Base-by-base conservation (phyloP, 1,140 invertebrate species). In the Acyrthosiphon pisum region DNA sequence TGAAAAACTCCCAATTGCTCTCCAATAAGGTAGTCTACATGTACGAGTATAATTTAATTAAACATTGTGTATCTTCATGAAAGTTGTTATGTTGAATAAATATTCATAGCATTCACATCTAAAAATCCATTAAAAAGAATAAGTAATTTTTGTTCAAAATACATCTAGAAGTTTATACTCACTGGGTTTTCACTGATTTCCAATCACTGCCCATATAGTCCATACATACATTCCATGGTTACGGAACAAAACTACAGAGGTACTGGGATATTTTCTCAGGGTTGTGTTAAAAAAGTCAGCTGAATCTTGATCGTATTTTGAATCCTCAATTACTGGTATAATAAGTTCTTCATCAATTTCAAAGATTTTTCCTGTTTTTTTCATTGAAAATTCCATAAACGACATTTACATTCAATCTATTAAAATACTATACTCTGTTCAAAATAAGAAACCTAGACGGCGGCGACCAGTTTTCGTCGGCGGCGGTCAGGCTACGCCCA, bases 261-360 rank as follows among this genome's bases (percentile, higher is more conserved):
- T 97, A 94, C 98, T 97, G 1, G 99, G 99, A 96, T 99, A 99
- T 94, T 97, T 95, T 93, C 96, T 94, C 94, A 99, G 97, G 1
- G 97, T 97, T 94, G n/a, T n/a, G n/a, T 96, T 97, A 95, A 99
- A 97, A 94, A 96, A 96, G 20, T 97, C 97, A 94, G 97, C 97
- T 88, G 99, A 95, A 96, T 99, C 98, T 95, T 96, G 96, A 96
- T 99, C 99, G 94, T 97, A 98, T 0, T 98, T 97, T 60, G 98
- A 99, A 95, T 99, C 99, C 95, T 99, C 99, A 95, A 99, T 99
- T 41, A 99, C 99, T 0, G 99, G 99, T 1, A 99, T 97, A 0
- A 99, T 95, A 35, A 99, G 95, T 94, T 98, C 96, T 94, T 99
- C 99, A 95, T 99, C 98, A 95, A 98, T 99, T 89, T 97, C 96